Evolutionary conservation across 1,140 invertebrate species (phyloP), one percentile per base, ranked within the genome.

Genomic region (Euglossa dilemma): DNA sequence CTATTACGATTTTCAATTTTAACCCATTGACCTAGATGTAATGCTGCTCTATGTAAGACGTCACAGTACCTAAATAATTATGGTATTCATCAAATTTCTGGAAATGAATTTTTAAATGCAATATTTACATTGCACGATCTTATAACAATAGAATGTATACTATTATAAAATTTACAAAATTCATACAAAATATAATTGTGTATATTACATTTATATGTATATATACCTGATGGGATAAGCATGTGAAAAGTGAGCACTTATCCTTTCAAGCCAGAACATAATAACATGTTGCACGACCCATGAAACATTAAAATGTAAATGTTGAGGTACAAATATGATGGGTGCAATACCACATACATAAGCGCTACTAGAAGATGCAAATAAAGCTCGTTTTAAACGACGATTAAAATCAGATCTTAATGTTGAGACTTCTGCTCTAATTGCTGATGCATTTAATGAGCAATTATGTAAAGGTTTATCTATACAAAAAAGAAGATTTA

Each of bases 311-410:
- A 98, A 99, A 90, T 98, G 97, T 43, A 99, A 93, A 89, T 96
- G 96, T 87, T 96, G 96, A 95, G 98, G 96, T 83, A 95, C 95
- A 87, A 94, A 95, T 91, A 94, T 93, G 61, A 98, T 97, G 0
- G 98, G 98, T 43, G 99, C 96, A 92, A 99, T 97, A 79, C 97
- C 97, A 86, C 97, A 96, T 93, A 99, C 98, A 92, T 99, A 99
- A 0, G 98, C 97, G 89, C 97, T 98, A 4, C 98, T 93, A 63
- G 98, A 96, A 3, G 98, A 98, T 90, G 97, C 98, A 91, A 98
- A 99, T 8, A 99, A 94, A 73, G 98, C 97, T 92, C 98, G 97
- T 93, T 98, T 98, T 86, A 99, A 95, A 69, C 98, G 94, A 66
- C 96, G 95, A 92, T 99, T 99, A 89, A 99, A 99, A 92, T 99